A percentile compares a stretch with the other conserved stretches of the same genome.
Conservation (phyloP, 1,140 invertebrate species). For the Sminthurides bifidus region DNA sequence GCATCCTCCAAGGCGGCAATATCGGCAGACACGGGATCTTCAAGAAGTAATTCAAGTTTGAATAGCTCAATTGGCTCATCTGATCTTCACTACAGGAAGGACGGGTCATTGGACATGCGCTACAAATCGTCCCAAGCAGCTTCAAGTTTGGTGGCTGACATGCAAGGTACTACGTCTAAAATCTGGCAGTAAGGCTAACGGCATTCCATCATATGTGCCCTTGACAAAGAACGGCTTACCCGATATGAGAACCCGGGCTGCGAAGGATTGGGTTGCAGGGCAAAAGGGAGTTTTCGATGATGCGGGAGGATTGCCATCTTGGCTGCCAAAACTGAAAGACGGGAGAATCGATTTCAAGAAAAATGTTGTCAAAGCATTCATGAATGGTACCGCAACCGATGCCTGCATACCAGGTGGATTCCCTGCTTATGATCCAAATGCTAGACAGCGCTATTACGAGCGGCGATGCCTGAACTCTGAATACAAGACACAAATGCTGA, state of each 20-base stretch:
- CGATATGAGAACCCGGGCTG: constrained; percentile 9
- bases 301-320: background rate
- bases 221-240: constrained; percentile 5
- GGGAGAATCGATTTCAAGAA: constrained; percentile 1
- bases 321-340: constrained; percentile 10
- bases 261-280: constrained; percentile 4
- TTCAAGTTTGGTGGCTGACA: too few species aligned
- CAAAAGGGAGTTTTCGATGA: background rate
- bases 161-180: background rate
- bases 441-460: too few species aligned
- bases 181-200: background rate
- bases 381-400: background rate
- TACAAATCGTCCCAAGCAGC: background rate
- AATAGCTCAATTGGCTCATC: too few species aligned
- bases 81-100: background rate
- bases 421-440: too few species aligned
- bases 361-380: background rate
- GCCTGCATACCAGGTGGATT: background rate
- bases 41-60: too few species aligned
- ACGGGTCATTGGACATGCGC: constrained; percentile 9
- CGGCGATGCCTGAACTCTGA: too few species aligned
- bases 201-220: constrained; percentile 5
- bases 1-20: too few species aligned
- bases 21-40: too few species aligned
- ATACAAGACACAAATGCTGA: too few species aligned